Base-by-base conservation (phyloP, 2,888 invertebrate species). In the Notodonta ziczac region DNA sequence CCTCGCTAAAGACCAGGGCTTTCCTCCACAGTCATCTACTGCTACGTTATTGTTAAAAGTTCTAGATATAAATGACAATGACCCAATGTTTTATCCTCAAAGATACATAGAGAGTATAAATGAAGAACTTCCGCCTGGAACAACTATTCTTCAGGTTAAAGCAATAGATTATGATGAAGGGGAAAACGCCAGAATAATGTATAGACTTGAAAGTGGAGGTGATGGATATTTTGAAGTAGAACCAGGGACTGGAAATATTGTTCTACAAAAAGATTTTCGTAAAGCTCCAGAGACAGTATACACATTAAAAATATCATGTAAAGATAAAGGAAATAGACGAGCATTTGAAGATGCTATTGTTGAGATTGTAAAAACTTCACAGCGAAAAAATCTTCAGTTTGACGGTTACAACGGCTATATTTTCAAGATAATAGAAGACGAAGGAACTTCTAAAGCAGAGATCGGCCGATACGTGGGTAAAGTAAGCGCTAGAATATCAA, bases 51-150 rank as follows among this genome's bases (percentile, higher is more conserved):
- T 95, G 78, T 89, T 99, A 7, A 96, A 94, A 71, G 95, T 99
- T 16, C 93, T 96, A 65, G 99, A 99, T 89, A 96, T 98, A 13
- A 99, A 99, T 87, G 99, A 99, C 88, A 98, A 99, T 86, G 95
- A 95, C 76, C 99, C 99, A 0, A 95, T 96, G 78, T 98, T 99
- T 92, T 98, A 98, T 91, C 99, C 99, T 0, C 95, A 95, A 82
- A 95, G 96, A 79, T 99, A 99, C 87, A 96, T 98, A 82, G 95
- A 97, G 73, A 95, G 96, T 53, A 93, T 98, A 53, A 94, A 95
- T 46, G 97, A 97, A 77, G 96, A 96, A 81, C 89, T 95, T 46
- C 89, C 94, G 61, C 86, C 95, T 24, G 96, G 97, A 16, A 94
- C 95, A 39, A 94, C 94, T 54, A 87, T 98, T 71, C 87, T 97